phyloP scores from a whole-genome alignment of 2,888 invertebrate genomes.

The Auanema sp. region DNA sequence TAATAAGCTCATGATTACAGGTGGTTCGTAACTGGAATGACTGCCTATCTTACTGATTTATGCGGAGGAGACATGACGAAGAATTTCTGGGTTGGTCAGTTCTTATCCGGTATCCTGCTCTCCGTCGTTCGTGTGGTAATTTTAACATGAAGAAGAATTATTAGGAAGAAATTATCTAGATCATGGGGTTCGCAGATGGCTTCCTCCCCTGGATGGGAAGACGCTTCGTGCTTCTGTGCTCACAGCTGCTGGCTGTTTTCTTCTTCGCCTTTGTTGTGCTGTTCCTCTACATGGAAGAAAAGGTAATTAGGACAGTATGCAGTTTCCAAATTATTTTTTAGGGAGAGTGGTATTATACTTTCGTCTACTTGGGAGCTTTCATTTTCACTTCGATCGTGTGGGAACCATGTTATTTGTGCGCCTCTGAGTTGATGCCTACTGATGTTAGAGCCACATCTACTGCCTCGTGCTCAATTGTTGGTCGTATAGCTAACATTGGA shows the following conservation, averaged over 20 bases:
- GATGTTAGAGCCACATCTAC: slow-evolving; percentile 46
- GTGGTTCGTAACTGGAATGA: slow-evolving; percentile 46
- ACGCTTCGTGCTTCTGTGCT: slow-evolving; percentile 33
- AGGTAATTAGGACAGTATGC: slow-evolving; percentile 11
- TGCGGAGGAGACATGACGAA: slow-evolving; percentile 45
- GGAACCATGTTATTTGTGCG: slow-evolving; percentile 44
- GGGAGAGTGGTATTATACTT: slow-evolving; percentile 44
- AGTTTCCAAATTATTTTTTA: neutral
- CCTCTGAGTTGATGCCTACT: slow-evolving; percentile 45
- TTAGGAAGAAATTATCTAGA: neutral
- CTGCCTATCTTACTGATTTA: slow-evolving; percentile 40
- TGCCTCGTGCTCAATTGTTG: slow-evolving; percentile 41
- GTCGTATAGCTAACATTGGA: slow-evolving; percentile 42
- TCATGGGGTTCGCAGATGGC: slow-evolving; percentile 39
- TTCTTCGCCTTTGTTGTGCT: slow-evolving; percentile 38
- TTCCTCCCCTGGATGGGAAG: slow-evolving; percentile 44
- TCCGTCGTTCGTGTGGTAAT: slow-evolving; percentile 37
- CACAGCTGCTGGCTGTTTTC: slow-evolving; percentile 33
- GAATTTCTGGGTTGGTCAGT: slow-evolving; percentile 47
- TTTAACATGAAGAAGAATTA: neutral
- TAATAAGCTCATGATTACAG: slow-evolving; percentile 4
- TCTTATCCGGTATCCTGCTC: slow-evolving; percentile 37
- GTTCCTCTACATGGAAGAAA: slow-evolving; percentile 34
- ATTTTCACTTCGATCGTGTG: slow-evolving; percentile 45
- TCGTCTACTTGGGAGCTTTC: slow-evolving; percentile 38